Percentiles rank a stretch among this genome's conserved stretches.
phyloP scores from a whole-genome alignment of 2,797 vertebrate genomes.

The Mycteria americana region DNA sequence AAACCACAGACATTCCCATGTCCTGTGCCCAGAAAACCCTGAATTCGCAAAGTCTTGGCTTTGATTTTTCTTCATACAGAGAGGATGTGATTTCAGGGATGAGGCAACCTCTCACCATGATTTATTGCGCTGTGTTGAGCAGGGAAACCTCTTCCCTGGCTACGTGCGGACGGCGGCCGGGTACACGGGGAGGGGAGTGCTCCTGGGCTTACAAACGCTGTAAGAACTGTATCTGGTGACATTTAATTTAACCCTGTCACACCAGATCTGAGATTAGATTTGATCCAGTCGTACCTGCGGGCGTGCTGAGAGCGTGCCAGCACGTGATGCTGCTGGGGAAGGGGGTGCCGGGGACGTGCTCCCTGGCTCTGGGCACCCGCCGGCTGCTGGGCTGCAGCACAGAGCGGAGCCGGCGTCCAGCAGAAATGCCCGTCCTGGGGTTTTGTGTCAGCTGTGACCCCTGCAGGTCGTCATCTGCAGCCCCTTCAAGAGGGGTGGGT shows the following conservation, averaged over 20 bases:
- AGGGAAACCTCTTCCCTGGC: background rate
- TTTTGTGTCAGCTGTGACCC: background rate
- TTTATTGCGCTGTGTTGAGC: background rate
- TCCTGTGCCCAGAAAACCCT: background rate
- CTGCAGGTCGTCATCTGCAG: background rate
- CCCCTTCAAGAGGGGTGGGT: fast-evolving
- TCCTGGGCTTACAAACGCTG: background rate
- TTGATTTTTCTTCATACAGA: background rate
- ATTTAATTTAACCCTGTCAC: background rate
- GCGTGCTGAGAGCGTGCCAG: background rate
- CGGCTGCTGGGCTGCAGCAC: background rate
- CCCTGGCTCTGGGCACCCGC: fast-evolving
- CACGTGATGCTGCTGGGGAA: background rate
- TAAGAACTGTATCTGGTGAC: background rate
- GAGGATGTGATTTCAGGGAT: background rate
- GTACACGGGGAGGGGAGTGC: background rate
- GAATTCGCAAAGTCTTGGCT: background rate
- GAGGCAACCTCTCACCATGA: background rate
- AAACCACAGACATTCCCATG: fast-evolving
- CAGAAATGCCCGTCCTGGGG: background rate
- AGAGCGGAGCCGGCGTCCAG: background rate
- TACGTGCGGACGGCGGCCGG: background rate
- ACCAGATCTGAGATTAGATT: background rate
- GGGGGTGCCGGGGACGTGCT: background rate
- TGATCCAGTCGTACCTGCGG: background rate